Evolutionary conservation across 2,797 vertebrate genomes (phyloP).

Genomic region (Onychomys leucogaster): DNA sequence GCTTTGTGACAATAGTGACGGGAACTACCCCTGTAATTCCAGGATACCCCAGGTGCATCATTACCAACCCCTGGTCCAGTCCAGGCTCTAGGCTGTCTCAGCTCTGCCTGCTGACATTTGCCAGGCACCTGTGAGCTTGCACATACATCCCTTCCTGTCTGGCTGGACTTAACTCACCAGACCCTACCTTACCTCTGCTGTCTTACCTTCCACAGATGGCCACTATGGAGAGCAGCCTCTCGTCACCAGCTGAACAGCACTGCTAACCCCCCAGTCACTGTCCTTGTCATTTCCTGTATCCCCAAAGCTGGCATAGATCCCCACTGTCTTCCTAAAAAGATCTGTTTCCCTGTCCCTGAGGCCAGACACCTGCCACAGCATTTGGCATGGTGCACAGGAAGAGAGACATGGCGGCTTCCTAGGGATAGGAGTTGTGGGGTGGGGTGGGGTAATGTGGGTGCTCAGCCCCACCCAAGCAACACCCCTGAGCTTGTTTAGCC

Average conservation of each 20-base stretch:
- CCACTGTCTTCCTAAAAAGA: neutral
- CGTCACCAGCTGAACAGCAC: rapidly evolving
- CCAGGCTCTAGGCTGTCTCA: neutral
- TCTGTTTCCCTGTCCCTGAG: neutral
- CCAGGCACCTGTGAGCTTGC: rapidly evolving
- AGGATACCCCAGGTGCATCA: neutral
- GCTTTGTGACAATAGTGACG: neutral
- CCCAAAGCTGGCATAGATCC: neutral
- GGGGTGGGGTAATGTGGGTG: too few species aligned
- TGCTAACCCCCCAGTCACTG: neutral
- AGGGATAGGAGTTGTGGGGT: neutral
- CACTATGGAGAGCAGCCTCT: neutral
- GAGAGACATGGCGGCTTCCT: neutral
- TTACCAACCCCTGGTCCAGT: neutral
- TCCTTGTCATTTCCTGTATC: neutral
- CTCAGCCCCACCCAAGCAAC: neutral
- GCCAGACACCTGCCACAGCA: neutral
- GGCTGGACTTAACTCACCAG: neutral
- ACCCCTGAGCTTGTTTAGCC: neutral
- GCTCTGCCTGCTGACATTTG: neutral
- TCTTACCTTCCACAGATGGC: neutral
- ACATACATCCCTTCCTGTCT: rapidly evolving
- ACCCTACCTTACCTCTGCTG: rapidly evolving
- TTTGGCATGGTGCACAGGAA: neutral
- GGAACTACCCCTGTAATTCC: neutral